Evolutionary conservation across 2,113 vertebrate species (phyloP).

Genomic region (Amazona vittata): DNA sequence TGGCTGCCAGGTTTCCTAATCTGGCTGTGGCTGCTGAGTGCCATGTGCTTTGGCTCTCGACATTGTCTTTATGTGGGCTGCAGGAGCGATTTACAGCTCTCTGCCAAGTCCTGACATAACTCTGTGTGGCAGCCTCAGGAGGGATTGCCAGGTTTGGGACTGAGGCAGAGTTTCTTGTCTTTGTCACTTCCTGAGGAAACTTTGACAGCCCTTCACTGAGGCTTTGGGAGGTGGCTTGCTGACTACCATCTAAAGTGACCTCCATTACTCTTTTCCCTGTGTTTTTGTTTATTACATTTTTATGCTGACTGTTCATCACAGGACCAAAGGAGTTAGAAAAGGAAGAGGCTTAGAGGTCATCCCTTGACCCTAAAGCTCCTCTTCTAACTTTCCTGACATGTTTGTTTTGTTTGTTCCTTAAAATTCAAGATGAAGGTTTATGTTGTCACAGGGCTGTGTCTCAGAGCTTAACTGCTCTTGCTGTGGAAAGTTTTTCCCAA

Average conservation of each 20-base stretch:
- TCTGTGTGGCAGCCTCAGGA: not conserved
- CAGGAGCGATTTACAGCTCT: not conserved
- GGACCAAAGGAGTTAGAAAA: not conserved
- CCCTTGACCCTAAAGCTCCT: not conserved
- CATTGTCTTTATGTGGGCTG: not conserved
- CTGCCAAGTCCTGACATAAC: conserved; percentile 45
- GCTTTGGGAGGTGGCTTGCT: not conserved
- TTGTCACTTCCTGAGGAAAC: conserved; percentile 66
- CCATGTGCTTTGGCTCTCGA: not conserved
- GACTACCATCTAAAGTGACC: not conserved
- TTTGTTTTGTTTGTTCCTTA: not conserved
- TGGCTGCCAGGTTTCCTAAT: not conserved
- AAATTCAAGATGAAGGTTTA: not conserved
- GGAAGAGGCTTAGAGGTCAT: not conserved
- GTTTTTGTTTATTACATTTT: conserved; percentile 41
- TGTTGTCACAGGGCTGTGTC: not conserved
- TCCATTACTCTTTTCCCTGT: conserved; percentile 5
- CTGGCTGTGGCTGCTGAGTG: not conserved
- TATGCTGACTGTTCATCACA: not conserved
- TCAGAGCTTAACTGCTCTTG: not conserved
- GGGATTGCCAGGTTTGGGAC: not conserved
- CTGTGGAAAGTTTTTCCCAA: not conserved
- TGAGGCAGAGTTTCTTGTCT: conserved; percentile 53
- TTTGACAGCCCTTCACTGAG: not conserved
- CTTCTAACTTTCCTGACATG: not conserved